Evolutionary conservation across 37 sponge, comb jelly and placozoan species (phyloP), one percentile per base, ranked within the genome.

Genomic region (Theonella swinhoei): DNA sequence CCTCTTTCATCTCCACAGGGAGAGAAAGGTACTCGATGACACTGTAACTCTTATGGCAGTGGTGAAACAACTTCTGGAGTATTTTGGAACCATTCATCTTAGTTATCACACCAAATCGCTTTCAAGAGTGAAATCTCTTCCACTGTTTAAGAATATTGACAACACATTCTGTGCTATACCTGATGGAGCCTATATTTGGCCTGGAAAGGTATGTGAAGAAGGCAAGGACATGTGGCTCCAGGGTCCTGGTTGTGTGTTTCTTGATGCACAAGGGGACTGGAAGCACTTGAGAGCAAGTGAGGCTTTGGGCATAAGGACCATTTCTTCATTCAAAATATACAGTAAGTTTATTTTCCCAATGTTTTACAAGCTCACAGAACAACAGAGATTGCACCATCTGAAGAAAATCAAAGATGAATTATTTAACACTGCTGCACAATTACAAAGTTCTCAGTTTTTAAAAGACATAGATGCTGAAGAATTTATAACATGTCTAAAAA

Each of bases 1-100:
- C 28, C 39, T 79, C 5, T 64, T 38, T 25, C 65, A 79, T 41
- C 67, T 79, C 19, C n/a, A 65, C 31, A 63, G 65, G 8, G 36
- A 32, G n/a, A 23, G 23, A 1, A 29, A 30, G 26, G 26, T 7
- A 63, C 64, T 2, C 64, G 26, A 63, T 63, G 26, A 3, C 64
- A 28, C 24, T 28, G 24, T 3, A 28, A 63, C 64, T 63, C 26
- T 63, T n/a, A 63, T 28, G 1, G 64, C 8, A 28, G 26, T 28
- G 9, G 26, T 7, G 24, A 63, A n/a, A 63, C 1, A 5, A 5
- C 3, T 63, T 63, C 26, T 28, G 26, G 26, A 63, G 3, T 63
- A 63, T 3, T 28, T n/a, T 28, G 24, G 3, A 63, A 2, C 24
- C 26, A 5, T 63, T 28, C 64, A 28, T n/a, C 3, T 3, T 28